These are phyloP conservation scores for Gonatopus flavifemur DNA, from an alignment of 1,140 invertebrate species.

Conservation along the genomic window DNA sequence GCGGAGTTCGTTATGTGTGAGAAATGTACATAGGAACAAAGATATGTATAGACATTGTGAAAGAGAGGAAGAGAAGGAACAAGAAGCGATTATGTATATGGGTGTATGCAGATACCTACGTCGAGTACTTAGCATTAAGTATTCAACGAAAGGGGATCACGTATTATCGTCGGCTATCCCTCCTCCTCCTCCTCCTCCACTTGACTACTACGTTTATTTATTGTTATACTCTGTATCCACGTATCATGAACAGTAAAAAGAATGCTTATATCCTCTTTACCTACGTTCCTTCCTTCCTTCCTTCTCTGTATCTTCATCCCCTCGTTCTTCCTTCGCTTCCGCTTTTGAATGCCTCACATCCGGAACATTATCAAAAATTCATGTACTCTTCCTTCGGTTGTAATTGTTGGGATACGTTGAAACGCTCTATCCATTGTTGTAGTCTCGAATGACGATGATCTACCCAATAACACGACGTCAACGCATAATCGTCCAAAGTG, in stretches of 20 bases:
- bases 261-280: conserved; percentile 8
- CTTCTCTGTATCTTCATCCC: neutral
- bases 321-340: neutral
- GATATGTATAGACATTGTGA: neutral
- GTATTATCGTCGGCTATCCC: conserved; percentile 55
- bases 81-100: conserved; percentile 7
- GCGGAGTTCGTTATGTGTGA: conserved; percentile 15
- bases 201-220: conserved; percentile 56
- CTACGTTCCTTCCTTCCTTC: neutral
- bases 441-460: too few species aligned
- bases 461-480: too few species aligned
- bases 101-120: conserved; percentile 50
- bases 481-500: too few species aligned
- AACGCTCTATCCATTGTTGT: too few species aligned
- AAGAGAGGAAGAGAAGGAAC: conserved; percentile 22
- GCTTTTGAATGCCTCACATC: conserved; percentile 17
- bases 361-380: conserved; percentile 24
- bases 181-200: too few species aligned
- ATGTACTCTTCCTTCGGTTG: too few species aligned
- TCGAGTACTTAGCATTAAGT: conserved; percentile 56
- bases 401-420: too few species aligned
- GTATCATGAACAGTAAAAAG: conserved; percentile 30
- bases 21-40: neutral
- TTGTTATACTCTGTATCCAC: conserved; percentile 37
- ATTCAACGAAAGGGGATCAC: conserved; percentile 58